Base-by-base conservation (phyloP, 2,888 invertebrate genomes). In the Tetragonula carbonaria region DNA sequence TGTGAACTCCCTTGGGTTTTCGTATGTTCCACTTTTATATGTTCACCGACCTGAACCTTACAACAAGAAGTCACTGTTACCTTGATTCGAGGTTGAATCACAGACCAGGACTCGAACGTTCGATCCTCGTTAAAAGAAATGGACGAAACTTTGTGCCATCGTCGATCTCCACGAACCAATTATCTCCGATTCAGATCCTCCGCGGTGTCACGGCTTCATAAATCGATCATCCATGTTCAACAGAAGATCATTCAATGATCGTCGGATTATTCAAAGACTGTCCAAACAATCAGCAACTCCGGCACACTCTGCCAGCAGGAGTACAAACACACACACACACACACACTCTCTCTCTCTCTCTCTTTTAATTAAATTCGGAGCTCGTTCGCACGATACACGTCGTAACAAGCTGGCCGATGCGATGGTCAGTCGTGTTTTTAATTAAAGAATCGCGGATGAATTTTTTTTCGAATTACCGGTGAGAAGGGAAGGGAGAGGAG, bases 341-440 rank as follows among this genome's bases (percentile, higher is more conserved):
- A 38, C 8, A 38, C 38, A 38, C 3, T 4, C 4, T 21, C n/a
- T 2, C n/a, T n/a, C 4, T 8, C 6, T 8, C 33, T 16, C 18
- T 50, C 23, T 68, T 68, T 68, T 68, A 68, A 68, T 68, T 68
- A 68, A 68, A 68, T 68, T 51, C 67, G 11, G 23, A 8, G 18
- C 45, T 66, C 33, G 18, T 68, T 68, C 67, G 66, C 28, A 28
- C 23, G 66, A 66, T 66, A 51, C 45, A 45, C 67, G 67, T 50
- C 67, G 74, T 23, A 67, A 68, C 28, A 51, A 51, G 68, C 33
- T 16, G 50, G 18, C n/a, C 50, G 55, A 38, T 38, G 33, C 50
- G 55, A 38, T n/a, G 38, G 38, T 66, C 65, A 66, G n/a, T 1
- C 68, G 53, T 70, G 68, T 78, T 78, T 81, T 81, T 81, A 78